These are phyloP conservation scores for Oxycera nigricornis DNA, from an alignment of 2,888 invertebrate species.

Conservation along the genomic window DNA sequence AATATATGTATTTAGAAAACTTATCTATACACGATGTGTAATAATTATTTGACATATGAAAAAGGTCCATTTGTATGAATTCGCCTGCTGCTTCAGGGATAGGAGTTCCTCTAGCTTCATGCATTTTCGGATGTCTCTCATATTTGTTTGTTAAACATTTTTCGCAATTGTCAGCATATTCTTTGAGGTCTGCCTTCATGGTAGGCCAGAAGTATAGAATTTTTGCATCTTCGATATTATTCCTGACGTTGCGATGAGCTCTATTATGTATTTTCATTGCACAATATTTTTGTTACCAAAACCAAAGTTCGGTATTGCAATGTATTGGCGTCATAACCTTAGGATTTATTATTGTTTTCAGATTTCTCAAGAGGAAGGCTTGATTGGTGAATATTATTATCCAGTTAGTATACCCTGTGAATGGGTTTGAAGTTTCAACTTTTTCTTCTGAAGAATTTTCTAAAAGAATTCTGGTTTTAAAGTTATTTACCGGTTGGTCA, in stretches of 20 bases:
- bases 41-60: background rate
- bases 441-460: too few relatives aligned
- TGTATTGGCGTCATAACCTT: background rate
- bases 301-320: background rate
- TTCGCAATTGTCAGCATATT: background rate
- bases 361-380: too few relatives aligned
- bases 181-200: background rate
- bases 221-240: background rate
- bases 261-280: background rate
- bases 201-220: background rate
- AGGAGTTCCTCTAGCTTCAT: background rate
- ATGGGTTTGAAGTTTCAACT: too few relatives aligned
- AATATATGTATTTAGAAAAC: background rate
- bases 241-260: background rate
- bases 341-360: background rate
- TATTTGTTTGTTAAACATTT: conserved; percentile 5
- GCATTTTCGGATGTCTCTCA: background rate
- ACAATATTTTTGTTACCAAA: background rate
- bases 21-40: background rate
- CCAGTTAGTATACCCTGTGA: background rate
- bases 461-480: too few relatives aligned
- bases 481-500: too few relatives aligned
- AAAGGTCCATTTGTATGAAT: conserved; percentile 7
- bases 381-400: background rate
- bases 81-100: background rate